phyloP scores from a whole-genome alignment of 2,113 vertebrate species.

The Craseonycteris thonglongyai region DNA sequence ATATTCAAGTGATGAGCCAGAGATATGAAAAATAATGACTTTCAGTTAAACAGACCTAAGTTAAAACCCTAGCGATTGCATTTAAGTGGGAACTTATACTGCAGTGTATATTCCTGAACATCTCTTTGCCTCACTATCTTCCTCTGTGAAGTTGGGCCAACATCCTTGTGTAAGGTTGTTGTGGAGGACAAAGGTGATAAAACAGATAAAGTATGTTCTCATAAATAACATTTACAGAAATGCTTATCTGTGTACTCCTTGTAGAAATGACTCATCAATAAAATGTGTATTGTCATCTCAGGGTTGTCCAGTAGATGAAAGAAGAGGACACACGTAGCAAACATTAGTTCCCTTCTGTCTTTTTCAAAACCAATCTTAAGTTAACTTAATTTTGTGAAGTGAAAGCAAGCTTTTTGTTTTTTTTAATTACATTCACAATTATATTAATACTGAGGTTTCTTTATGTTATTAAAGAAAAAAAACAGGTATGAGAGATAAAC shows the following conservation, averaged over 20 bases:
- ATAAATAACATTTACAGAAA: not conserved
- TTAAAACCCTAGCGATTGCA: not conserved
- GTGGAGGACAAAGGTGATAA: not conserved
- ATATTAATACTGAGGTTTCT: constrained; percentile 34
- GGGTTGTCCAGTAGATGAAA: not conserved
- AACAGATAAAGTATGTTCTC: not conserved
- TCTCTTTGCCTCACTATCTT: not conserved
- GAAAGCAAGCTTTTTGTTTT: not conserved
- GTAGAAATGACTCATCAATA: not conserved
- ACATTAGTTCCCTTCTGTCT: not conserved
- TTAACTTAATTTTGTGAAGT: not conserved
- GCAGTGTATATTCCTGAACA: not conserved
- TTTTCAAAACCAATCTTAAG: not conserved
- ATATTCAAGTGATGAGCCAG: not conserved
- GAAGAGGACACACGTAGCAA: not conserved
- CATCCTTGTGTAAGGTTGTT: rapidly evolving
- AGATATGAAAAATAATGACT: not conserved
- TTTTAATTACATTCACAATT: not conserved
- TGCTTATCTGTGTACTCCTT: too few species aligned
- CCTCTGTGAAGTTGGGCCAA: not conserved
- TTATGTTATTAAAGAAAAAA: constrained; percentile 43
- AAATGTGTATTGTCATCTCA: not conserved
- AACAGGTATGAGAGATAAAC: constrained; percentile 14
- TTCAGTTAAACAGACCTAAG: not conserved
- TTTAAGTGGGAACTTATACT: not conserved